Conservation (phyloP, 1,140 invertebrate genomes). For the Leptinotarsa undecemlineata region DNA sequence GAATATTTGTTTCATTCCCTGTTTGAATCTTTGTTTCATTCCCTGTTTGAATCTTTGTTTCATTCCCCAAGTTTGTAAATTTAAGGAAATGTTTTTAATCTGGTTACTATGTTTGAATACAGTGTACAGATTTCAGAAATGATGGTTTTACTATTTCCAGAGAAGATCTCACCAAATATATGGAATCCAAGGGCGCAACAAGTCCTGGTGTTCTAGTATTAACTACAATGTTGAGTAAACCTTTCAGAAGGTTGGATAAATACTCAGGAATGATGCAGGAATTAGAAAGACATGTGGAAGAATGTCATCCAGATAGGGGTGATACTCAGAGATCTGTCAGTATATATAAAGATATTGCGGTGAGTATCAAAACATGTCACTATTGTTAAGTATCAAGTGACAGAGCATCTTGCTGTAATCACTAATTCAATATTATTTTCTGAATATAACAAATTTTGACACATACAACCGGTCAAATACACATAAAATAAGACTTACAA, state of each 20-base stretch:
- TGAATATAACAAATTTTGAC: too few relatives aligned
- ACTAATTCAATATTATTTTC: too few relatives aligned
- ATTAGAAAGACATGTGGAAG: constrained; percentile 91
- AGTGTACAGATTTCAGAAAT: not conserved
- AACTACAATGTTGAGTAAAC: constrained; percentile 90
- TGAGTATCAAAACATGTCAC: constrained; percentile 59
- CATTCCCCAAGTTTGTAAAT: too few relatives aligned
- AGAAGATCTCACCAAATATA: constrained; percentile 83
- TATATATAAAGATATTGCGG: constrained; percentile 93
- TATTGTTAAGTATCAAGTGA: too few relatives aligned
- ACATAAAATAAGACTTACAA: too few relatives aligned
- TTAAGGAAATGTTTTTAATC: too few relatives aligned
- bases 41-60: too few relatives aligned
- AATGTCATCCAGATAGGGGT: constrained; percentile 92
- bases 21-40: too few relatives aligned
- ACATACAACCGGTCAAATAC: too few relatives aligned
- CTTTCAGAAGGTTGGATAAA: constrained; percentile 92
- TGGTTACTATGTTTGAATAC: not conserved
- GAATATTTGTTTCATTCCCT: too few relatives aligned
- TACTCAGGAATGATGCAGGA: constrained; percentile 94
- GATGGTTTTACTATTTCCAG: constrained; percentile 56
- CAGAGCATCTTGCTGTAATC: too few relatives aligned
- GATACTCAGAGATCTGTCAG: constrained; percentile 92
- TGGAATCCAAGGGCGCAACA: constrained; percentile 83
- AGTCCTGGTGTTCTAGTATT: constrained; percentile 84